Conservation (phyloP, 2,797 vertebrate species). For the Anguilla marmorata region DNA sequence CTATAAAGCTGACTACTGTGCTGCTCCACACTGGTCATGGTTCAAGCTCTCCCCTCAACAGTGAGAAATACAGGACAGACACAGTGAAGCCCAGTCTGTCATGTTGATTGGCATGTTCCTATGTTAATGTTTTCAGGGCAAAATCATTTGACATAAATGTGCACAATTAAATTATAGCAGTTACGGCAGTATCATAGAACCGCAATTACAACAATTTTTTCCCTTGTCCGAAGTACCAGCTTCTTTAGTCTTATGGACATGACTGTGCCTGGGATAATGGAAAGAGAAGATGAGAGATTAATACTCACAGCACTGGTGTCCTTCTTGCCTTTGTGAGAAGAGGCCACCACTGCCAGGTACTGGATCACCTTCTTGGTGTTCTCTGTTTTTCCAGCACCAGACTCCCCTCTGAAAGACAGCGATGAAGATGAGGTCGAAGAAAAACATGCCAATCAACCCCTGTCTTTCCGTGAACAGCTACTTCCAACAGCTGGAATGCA, state of each 20-base stretch:
- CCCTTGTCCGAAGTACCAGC: background rate
- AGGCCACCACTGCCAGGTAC: slow-evolving; percentile 93
- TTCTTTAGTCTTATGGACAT: background rate
- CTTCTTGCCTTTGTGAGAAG: slow-evolving; percentile 96
- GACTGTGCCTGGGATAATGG: background rate
- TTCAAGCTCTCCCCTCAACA: background rate
- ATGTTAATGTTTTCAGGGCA: background rate
- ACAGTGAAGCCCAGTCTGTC: background rate
- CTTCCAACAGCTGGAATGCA: background rate
- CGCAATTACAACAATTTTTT: background rate
- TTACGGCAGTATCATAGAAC: background rate
- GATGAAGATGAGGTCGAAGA: background rate
- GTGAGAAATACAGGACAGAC: background rate
- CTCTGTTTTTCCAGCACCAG: slow-evolving; percentile 95
- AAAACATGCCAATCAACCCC: background rate
- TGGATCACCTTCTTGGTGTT: slow-evolving; percentile 99
- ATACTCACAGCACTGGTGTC: slow-evolving; percentile 89
- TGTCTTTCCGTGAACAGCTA: background rate
- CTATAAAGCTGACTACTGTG: background rate
- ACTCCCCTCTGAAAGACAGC: slow-evolving; percentile 82
- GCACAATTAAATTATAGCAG: background rate
- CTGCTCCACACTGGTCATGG: background rate
- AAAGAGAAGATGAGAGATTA: background rate
- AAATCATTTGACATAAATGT: background rate
- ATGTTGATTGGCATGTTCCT: background rate